A percentile compares a stretch with the other conserved stretches of the same genome.
Conservation (phyloP, 2,797 vertebrate species). For the Hippoglossus hippoglossus region DNA sequence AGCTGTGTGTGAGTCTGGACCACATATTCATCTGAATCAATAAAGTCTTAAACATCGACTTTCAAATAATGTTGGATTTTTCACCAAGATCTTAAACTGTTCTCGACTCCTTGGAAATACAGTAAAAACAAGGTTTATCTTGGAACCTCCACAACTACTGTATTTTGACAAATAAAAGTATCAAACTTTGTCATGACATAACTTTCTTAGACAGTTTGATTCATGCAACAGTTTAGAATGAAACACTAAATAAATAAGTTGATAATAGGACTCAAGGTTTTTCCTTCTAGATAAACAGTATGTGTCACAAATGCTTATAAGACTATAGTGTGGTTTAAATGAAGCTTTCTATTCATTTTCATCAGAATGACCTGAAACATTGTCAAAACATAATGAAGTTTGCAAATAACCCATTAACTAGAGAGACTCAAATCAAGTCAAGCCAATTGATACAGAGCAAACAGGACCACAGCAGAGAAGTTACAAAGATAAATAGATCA, state of each 20-base stretch:
- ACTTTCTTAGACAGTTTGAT: too few species aligned
- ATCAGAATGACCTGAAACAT: not conserved
- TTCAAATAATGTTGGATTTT: not conserved
- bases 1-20: slow-evolving; percentile 41
- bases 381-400: not conserved
- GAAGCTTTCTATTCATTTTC: not conserved
- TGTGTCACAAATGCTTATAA: too few species aligned
- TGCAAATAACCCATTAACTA: not conserved
- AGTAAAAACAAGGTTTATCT: too few species aligned
- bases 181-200: too few species aligned
- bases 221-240: too few species aligned
- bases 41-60: too few species aligned
- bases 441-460: not conserved
- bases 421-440: not conserved
- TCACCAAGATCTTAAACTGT: not conserved
- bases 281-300: not conserved
- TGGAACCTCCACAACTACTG: too few species aligned
- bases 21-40: too few species aligned
- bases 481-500: not conserved
- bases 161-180: too few species aligned
- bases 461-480: not conserved
- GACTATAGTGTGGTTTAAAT: too few species aligned
- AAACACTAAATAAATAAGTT: too few species aligned
- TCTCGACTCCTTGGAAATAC: too few species aligned
- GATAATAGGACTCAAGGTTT: not conserved